phyloP scores from a whole-genome alignment of 2,113 vertebrate genomes.

The Microcebus tavaratra region DNA sequence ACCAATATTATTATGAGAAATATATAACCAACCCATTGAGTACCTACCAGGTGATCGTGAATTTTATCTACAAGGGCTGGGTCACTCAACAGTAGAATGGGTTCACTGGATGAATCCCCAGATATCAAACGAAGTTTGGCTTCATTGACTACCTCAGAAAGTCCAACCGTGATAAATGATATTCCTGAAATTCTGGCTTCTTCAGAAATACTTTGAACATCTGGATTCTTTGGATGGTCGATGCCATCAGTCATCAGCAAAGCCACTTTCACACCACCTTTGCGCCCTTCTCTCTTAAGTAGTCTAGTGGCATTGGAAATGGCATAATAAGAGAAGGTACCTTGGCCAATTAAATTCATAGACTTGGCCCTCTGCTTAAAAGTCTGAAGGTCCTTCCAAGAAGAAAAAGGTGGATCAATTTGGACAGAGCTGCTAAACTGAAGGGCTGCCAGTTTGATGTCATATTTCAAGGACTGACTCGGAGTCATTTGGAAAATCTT shows the following conservation, averaged over 20 bases:
- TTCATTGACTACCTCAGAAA: constrained; percentile 85
- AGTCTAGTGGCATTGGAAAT: constrained; percentile 90
- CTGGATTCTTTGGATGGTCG: constrained; percentile 91
- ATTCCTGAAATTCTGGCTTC: constrained; percentile 88
- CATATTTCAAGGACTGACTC: constrained; percentile 76
- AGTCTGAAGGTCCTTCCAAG: constrained; percentile 87
- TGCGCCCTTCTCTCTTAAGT: constrained; percentile 86
- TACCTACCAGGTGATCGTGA: constrained; percentile 80
- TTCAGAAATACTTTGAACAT: constrained; percentile 83
- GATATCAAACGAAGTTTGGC: constrained; percentile 89
- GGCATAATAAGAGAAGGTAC: constrained; percentile 93
- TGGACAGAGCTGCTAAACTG: constrained; percentile 93
- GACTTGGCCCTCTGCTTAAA: constrained; percentile 86
- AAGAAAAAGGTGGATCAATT: constrained; percentile 87
- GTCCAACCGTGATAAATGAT: constrained; percentile 88
- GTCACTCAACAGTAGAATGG: constrained; percentile 88
- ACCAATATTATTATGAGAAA: neutral
- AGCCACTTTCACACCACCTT: constrained; percentile 84
- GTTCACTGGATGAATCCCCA: constrained; percentile 85
- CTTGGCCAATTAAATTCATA: constrained; percentile 91
- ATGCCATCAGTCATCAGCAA: constrained; percentile 92
- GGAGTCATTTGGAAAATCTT: constrained; percentile 84
- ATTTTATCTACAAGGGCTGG: constrained; percentile 84
- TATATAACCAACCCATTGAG: neutral
- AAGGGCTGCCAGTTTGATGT: constrained; percentile 87